phyloP scores from a whole-genome alignment of 1,140 invertebrate species.

The Hypsibius dujardini region DNA sequence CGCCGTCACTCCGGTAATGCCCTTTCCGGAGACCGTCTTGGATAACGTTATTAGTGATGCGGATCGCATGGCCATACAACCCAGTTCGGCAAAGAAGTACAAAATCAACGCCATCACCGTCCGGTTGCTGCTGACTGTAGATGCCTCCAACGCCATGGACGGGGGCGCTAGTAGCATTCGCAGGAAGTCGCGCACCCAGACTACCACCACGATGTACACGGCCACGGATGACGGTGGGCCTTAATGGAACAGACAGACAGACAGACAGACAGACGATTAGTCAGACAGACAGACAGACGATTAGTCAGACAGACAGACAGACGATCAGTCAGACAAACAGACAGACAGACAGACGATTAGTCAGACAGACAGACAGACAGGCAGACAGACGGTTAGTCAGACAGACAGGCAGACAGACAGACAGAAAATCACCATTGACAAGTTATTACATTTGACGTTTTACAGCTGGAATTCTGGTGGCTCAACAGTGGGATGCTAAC shows the following conservation, averaged over 20 bases:
- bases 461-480: background rate
- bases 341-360: too few species aligned
- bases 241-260: too few species aligned
- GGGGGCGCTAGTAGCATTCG: background rate
- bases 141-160: background rate
- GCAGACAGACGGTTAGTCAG: too few species aligned
- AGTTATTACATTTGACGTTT: background rate
- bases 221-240: background rate
- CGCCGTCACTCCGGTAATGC: too few species aligned
- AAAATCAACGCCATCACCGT: conserved; percentile 12
- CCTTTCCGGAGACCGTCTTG: background rate
- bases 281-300: too few species aligned
- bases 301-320: too few species aligned
- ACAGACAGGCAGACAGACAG: too few species aligned
- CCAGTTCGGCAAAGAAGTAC: background rate
- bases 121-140: background rate
- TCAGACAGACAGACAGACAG: too few species aligned
- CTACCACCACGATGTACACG: conserved; percentile 11
- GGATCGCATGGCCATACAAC: background rate
- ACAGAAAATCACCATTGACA: too few species aligned
- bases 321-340: too few species aligned
- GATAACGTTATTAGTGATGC: conserved; percentile 3
- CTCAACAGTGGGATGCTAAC: background rate
- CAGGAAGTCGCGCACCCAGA: background rate
- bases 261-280: too few species aligned